Evolutionary conservation across 2,113 vertebrate species (phyloP).

Genomic region (Sisor rabdophorus): DNA sequence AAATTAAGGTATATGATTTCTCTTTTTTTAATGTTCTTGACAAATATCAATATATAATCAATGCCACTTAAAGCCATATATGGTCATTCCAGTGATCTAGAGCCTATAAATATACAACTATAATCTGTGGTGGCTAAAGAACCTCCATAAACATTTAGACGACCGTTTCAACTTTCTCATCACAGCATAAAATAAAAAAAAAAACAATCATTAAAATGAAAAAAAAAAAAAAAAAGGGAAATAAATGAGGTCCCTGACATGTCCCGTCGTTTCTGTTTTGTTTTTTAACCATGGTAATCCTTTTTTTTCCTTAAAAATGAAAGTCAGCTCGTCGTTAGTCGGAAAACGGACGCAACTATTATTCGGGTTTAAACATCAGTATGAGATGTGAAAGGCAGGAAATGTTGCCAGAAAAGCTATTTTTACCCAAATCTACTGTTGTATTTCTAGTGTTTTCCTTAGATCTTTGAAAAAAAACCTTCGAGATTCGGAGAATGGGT

Average conservation of each 20-base stretch:
- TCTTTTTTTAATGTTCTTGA: conserved; percentile 51
- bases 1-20: conserved; percentile 66
- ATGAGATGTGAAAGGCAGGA: not conserved
- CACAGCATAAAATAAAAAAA: conserved; percentile 49
- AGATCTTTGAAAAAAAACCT: too few relatives aligned
- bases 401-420: not conserved
- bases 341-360: not conserved
- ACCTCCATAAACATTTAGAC: conserved; percentile 68
- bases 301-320: too few relatives aligned
- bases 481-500: too few relatives aligned
- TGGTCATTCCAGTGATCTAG: conserved; percentile 73
- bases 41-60: conserved; percentile 75
- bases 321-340: not conserved
- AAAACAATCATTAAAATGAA: conserved; percentile 11
- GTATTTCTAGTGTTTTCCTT: too few relatives aligned
- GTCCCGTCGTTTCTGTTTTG: not conserved
- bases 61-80: conserved; percentile 72
- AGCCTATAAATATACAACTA: conserved; percentile 72
- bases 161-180: conserved; percentile 61
- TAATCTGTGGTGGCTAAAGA: conserved; percentile 64
- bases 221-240: conserved; percentile 15
- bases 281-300: too few relatives aligned
- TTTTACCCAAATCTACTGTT: not conserved
- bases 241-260: conserved; percentile 33
- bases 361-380: not conserved